phyloP scores from a whole-genome alignment of 92 coral and sea anemone genomes.

The Palythoa grandiflora region DNA sequence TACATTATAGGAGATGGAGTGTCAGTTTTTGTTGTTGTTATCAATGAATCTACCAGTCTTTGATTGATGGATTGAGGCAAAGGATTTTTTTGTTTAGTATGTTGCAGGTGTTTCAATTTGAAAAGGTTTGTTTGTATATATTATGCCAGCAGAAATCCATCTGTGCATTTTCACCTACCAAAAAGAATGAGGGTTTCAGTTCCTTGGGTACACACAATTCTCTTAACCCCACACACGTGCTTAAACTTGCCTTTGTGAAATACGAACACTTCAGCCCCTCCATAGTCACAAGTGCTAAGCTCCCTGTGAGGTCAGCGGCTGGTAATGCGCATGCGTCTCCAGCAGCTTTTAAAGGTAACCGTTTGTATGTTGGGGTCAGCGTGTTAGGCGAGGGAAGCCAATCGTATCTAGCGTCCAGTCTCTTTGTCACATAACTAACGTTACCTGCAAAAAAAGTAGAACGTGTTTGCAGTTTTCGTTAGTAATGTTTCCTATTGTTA shows the following conservation, averaged over 20 bases:
- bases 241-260: conserved; percentile 76
- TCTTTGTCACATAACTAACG: conserved; percentile 68
- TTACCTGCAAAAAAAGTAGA: conserved; percentile 55
- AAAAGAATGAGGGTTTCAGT: too few species aligned
- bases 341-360: conserved; percentile 54
- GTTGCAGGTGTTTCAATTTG: too few species aligned
- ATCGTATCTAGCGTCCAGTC: conserved; percentile 93
- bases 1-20: too few species aligned
- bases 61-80: too few species aligned
- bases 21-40: too few species aligned
- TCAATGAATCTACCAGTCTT: too few species aligned
- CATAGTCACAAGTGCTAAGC: conserved; percentile 81
- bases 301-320: conserved; percentile 44
- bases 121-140: too few species aligned
- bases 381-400: conserved; percentile 89
- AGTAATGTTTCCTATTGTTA: neutral
- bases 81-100: too few species aligned
- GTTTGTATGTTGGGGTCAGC: conserved; percentile 61
- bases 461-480: too few species aligned
- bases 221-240: neutral
- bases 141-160: too few species aligned
- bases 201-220: neutral
- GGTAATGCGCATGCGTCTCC: conserved; percentile 73
- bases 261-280: conserved; percentile 75
- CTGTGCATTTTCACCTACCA: too few species aligned